Base-by-base conservation (phyloP, 1,140 invertebrate genomes). In the Drusus annulatus region DNA sequence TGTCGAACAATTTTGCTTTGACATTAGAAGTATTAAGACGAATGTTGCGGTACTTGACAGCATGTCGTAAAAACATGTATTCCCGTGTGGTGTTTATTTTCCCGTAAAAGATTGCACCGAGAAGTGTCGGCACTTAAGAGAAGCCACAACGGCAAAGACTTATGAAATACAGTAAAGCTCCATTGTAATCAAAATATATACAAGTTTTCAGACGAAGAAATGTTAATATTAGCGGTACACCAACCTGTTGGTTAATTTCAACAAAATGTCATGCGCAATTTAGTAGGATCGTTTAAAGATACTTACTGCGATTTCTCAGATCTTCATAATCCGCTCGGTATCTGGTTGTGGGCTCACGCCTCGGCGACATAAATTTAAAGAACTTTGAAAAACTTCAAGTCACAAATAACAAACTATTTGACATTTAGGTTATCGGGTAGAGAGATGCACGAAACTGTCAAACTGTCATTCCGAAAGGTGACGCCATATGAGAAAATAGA, bases 251-350 rank as follows among this genome's bases (percentile, higher is more conserved):
- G 68, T 51, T 71, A 52, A n/a, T 71, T 71, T 28, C 16, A 71
- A 23, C 68, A 71, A 50, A 71, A 69, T 19, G 36, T 71, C 68
- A 71, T 71, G 68, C 68, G 25, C 8, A 71, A 51, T 71, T 65
- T 71, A 69, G 50, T 52, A 19, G 25, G 16, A 51, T 54, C 50
- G 45, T 56, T n/a, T 75, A 71, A 71, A 51, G 31, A 31, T 15
- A 75, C 71, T 75, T 36, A 75, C 71, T 56, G 71, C 71, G 71
- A 75, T 75, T 75, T 75, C 71, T 75, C 25, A 75, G 52, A 58
- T 58, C 71, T 75, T 75, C 71, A 58, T 75, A 75, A 58, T 58
- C 54, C 52, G 52, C 71, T 58, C 71, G 21, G 25, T 75, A 58
- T 58, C 71, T 56, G 16, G 54, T 36, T 25, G 71, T 16, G n/a